Base-by-base conservation (phyloP, 2,797 vertebrate species). In the Manis pentadactyla region DNA sequence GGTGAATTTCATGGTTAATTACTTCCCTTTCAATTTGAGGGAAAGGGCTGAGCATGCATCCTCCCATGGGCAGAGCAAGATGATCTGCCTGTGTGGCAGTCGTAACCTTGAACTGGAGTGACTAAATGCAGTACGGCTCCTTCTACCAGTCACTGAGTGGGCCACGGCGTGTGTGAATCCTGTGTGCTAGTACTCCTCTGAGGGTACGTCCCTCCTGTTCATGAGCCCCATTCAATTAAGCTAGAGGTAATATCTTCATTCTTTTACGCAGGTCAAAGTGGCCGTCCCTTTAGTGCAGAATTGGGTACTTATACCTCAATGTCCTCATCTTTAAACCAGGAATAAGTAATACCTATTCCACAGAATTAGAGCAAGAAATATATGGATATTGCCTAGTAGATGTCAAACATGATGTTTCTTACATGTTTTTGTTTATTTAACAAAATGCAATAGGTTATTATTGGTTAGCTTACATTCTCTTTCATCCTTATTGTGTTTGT, bases 91-190 rank as follows among this genome's bases (percentile, higher is more conserved):
- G 8, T 7, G 12, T n/a, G 21, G 4, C 15, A 31, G 18, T 73
- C 17, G 23, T 3, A 55, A 12, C 13, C 17, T 69, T 86, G 39
- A 55, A 53, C 39, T 55, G 1, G 8, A 7, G 25, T 18, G 11
- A n/a, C 15, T 34, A 15, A 21, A 15, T 25, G 7, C 15, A 29
- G 5, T 2, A 2, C 13, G 1, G 3, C 0, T 27, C 5, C 7
- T 77, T 85, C 63, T 21, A 11, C 19, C 39, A 69, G 34, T 18
- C 21, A 21, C 23, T 31, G 23, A 82, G 15, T 9, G 29, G 4
- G 25, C 15, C 21, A 5, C 57, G 18, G 19, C 37, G 66, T 1
- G 0, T n/a, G 3, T 18, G 23, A 66, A 6, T 12, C 11, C 29
- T 12, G n/a, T 8, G 3, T 19, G 14, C 2, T 7, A 42, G 9